Evolutionary conservation across 2,113 vertebrate species (phyloP).

Genomic region (Centropus bengalensis): DNA sequence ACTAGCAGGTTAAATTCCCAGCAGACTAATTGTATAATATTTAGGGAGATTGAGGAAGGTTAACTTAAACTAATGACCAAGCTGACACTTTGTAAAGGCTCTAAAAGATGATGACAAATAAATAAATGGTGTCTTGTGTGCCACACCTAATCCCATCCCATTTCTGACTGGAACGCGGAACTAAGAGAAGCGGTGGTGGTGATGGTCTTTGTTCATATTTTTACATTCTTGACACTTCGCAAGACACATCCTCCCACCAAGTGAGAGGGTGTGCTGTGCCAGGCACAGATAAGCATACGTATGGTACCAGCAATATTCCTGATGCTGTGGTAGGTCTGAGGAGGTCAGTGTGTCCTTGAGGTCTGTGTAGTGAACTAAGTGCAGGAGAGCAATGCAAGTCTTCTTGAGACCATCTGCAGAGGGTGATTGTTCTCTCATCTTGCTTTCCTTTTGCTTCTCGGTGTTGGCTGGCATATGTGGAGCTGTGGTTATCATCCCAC

Average conservation of each 20-base stretch:
- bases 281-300: neutral
- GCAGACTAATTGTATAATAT: neutral
- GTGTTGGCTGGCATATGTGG: neutral
- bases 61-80: neutral
- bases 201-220: neutral
- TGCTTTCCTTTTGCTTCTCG: neutral
- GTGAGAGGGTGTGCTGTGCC: neutral
- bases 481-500: rapidly evolving
- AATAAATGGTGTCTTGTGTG: neutral
- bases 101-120: neutral
- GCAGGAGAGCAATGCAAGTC: neutral
- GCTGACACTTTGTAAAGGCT: no score
- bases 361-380: neutral
- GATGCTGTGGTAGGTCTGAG: neutral
- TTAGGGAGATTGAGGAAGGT: neutral
- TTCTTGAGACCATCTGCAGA: neutral
- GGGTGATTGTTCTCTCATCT: neutral
- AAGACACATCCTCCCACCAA: neutral
- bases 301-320: neutral
- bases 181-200: neutral
- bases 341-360: neutral
- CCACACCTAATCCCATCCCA: neutral
- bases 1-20: neutral
- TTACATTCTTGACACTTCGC: neutral
- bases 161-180: neutral